Conservation (phyloP, 2,888 invertebrate species). For the Diarsia brunnea region DNA sequence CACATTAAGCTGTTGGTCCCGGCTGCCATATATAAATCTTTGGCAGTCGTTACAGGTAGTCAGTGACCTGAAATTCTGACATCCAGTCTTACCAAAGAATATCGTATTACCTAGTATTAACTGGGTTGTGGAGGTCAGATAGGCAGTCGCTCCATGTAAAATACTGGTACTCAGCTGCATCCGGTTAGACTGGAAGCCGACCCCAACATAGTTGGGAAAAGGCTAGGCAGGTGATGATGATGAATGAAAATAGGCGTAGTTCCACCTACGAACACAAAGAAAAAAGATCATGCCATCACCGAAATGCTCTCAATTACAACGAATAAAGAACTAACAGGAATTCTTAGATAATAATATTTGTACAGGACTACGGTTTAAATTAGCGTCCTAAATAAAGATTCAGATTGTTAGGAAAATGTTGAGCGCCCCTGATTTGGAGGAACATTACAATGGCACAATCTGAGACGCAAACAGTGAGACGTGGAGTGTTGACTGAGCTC, state of each 20-base stretch:
- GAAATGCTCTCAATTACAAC: slow-evolving; percentile 54
- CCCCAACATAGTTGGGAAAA: too few species aligned
- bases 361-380: slow-evolving; percentile 63
- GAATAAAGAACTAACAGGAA: slow-evolving; percentile 46
- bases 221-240: too few species aligned
- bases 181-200: too few species aligned
- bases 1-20: too few species aligned
- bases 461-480: slow-evolving; percentile 60
- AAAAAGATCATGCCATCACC: slow-evolving; percentile 14
- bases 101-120: too few species aligned
- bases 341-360: slow-evolving; percentile 64
- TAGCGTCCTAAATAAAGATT: slow-evolving; percentile 72
- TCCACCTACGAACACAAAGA: background rate
- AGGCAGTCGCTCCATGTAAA: too few species aligned
- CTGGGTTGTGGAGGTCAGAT: too few species aligned
- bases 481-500: slow-evolving; percentile 78
- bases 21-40: too few species aligned
- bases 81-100: too few species aligned
- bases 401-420: slow-evolving; percentile 68
- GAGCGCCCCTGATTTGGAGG: slow-evolving; percentile 67
- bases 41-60: too few species aligned
- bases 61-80: too few species aligned
- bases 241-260: background rate
- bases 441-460: slow-evolving; percentile 65
- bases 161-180: too few species aligned